A percentile compares a stretch with the other conserved stretches of the same genome.
These are phyloP conservation scores for Mactromeris polynyma DNA, from an alignment of 2,888 invertebrate species.

Conservation along the genomic window DNA sequence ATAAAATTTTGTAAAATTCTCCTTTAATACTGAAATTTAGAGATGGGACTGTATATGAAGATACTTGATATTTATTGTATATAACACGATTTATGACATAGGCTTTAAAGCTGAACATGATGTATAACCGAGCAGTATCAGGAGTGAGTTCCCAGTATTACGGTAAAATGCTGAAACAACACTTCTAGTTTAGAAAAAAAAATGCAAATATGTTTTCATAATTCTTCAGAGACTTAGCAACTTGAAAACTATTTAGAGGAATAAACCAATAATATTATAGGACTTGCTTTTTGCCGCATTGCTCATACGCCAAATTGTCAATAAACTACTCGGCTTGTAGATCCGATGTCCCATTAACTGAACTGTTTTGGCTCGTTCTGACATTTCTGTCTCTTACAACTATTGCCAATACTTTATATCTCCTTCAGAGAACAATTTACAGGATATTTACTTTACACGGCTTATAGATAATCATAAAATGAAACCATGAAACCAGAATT, in stretches of 20 bases:
- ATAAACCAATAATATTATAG: neutral
- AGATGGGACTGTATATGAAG: no score
- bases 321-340: conserved; percentile 4
- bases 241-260: neutral
- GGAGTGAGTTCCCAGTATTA: neutral
- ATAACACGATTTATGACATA: no score
- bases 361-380: conserved; percentile 10
- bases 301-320: conserved; percentile 10
- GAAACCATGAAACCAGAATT: neutral
- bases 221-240: neutral
- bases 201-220: conserved; percentile 12
- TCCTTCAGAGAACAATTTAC: conserved; percentile 1
- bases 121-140: no score
- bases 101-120: no score
- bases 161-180: neutral
- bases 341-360: conserved; percentile 6
- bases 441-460: neutral
- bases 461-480: conserved; percentile 14
- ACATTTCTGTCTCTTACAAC: neutral
- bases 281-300: neutral
- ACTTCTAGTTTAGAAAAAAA: neutral
- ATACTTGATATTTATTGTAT: no score
- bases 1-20: no score
- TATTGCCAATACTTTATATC: conserved; percentile 5
- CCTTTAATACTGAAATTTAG: no score